Evolutionary conservation across 2,797 vertebrate species (phyloP).

Genomic region (Chiroxiphia lanceolata): DNA sequence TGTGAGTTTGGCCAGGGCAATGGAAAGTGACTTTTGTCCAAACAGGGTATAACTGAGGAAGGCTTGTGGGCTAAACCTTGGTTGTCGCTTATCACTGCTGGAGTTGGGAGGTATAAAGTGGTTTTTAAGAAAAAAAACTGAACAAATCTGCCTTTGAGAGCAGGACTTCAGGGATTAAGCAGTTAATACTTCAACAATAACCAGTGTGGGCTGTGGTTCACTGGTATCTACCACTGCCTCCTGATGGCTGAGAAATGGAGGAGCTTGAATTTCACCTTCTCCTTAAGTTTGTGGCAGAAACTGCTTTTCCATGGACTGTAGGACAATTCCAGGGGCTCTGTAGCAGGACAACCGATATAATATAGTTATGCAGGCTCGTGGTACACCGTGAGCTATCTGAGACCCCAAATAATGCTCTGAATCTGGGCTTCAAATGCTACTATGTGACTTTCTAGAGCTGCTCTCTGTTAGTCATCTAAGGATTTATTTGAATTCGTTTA

Average conservation of each 20-base stretch:
- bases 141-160: background rate
- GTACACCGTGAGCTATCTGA: background rate
- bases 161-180: background rate
- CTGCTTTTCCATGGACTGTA: background rate
- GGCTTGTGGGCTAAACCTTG: background rate
- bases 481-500: background rate
- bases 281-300: background rate
- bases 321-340: background rate
- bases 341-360: background rate
- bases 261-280: background rate
- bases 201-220: background rate
- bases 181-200: background rate
- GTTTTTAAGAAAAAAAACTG: background rate
- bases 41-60: background rate
- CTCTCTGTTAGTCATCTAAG: background rate
- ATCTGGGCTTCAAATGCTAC: background rate
- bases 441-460: background rate
- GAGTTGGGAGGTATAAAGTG: background rate
- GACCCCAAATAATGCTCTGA: background rate
- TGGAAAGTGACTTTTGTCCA: background rate
- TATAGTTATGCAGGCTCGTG: accelerated
- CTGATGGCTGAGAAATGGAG: background rate
- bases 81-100: background rate
- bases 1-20: background rate
- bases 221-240: background rate